Evolutionary conservation across 2,888 invertebrate genomes (phyloP), one percentile per base, ranked within the genome.

Genomic region (Morpho deidamia): DNA sequence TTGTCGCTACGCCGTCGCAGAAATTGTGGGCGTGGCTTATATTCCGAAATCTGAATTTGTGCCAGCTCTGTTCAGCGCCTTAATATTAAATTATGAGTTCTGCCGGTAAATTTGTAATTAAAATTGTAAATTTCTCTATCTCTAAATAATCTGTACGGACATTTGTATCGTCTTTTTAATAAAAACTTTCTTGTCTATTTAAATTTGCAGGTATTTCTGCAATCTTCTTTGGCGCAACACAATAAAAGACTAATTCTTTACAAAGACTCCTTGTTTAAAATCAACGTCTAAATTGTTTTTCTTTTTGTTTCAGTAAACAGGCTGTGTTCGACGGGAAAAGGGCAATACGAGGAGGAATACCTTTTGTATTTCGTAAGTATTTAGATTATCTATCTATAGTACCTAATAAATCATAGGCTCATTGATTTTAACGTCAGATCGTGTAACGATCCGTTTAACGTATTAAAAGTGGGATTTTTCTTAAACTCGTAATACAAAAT

Each of bases 281-380:
- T 40, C 23, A 38, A 10, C 8, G 46, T 46, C 23, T 45, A 32
- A n/a, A n/a, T 46, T 55, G 47, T 44, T 48, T 53, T 60, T 62
- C 54, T 59, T 63, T 56, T 64, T 64, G 69, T 78, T 76, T 50
- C 91, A 97, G 97, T 87, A 97, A 98, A 90, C 95, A 97, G 88
- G 96, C 98, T 51, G 94, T 97, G 54, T 98, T 98, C 89, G 98
- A 98, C 90, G 97, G 97, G 66, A 97, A 97, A 84, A 95, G 97
- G 81, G 95, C 98, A 62, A 98, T 98, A 80, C 92, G 98, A 77
- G 98, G 98, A 72, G 98, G 98, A 72, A 97, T 98, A 82, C 98
- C 98, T 60, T 95, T 98, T 85, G 96, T 98, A 63, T 98, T 98
- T 88, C 98, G 98, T 98, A 93, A 97, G 97, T 95, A 80, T 66